Base-by-base conservation (phyloP, 2,888 invertebrate genomes). In the Alsophila aescularia region DNA sequence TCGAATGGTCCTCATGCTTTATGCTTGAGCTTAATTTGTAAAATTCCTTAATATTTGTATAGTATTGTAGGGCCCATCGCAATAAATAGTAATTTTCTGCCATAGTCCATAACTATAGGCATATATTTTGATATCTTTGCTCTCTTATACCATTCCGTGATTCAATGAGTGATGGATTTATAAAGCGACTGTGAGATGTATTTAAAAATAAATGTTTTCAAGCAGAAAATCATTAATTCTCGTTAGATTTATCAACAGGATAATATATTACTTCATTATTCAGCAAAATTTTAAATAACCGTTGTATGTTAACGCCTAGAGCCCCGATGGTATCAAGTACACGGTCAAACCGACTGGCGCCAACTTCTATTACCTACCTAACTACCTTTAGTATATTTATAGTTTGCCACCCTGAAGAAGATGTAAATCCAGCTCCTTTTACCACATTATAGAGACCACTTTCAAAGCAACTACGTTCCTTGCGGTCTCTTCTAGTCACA, bases 241-340 rank as follows among this genome's bases (percentile, higher is more conserved):
- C 24, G 24, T 24, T 24, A 35, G 35, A 21, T 44, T 42, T 34
- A 40, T 16, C 13, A 32, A 32, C 36, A 36, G 15, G 29, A 27
- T 57, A 51, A 43, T 52, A 53, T 56, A 56, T 54, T 27, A 37
- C 35, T 62, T 52, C 59, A 69, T 66, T 72, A 72, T 70, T 70
- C 67, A 66, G 70, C 67, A 60, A 80, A 76, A 77, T 80, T 77
- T 81, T 75, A 75, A 81, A 81, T 73, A 76, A 75, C 68, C 56
- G 64, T 65, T 60, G 70, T 72, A 69, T 78, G 76, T 79, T 76
- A 80, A 84, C 76, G 81, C 81, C 81, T 78, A 67, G 69, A 77
- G 73, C 73, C 62, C 68, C 69, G 89, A 90, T 90, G 75, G 72
- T 87, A 89, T 89, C 90, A 75, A 72, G 75, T 71, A 75, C 80